Evolutionary conservation across 2,888 invertebrate species (phyloP), one percentile per base, ranked within the genome.

Genomic region (Nemurella pictetii): DNA sequence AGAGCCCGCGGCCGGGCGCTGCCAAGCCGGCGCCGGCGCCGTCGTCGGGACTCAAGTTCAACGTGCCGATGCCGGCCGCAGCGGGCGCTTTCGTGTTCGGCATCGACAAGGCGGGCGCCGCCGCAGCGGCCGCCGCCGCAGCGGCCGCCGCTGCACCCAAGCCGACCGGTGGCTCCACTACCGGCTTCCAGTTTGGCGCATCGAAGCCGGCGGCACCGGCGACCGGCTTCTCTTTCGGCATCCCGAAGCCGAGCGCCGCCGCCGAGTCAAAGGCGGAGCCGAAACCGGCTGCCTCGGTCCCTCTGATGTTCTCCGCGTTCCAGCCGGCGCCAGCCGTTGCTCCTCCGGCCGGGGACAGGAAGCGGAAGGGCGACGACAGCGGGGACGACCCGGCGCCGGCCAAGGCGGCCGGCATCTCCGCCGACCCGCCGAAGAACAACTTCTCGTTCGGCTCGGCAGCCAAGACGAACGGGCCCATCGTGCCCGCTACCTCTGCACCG

Each of bases 1-100:
- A 92, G 86, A 91, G 92, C 83, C 88, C 90, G 0, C 93, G 92
- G 88, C 92, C 92, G 0, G 91, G 91, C 84, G 27, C 55, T 72
- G 86, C 88, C 0, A 86, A 87, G 9, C 87, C 84, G 85, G 29
- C 84, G n/a, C 25, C 85, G 26, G 25, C 26, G 2, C 27, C 86
- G 12, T 3, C 75, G 1, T 28, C 78, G 30, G 83, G 77, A 25
- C 80, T 77, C 15, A 85, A 84, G 32, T 86, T 85, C 35, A 86
- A 84, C 26, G 78, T 83, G 26, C 25, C 75, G 29, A 84, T 85
- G 0, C 84, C 86, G 30, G 82, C 86, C 20, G 86, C 88, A 30
- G 87, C 88, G 36, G 87, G 88, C 36, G 88, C 87, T 27, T 91
- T 92, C 86, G 91, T 90, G 87, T 92, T 93, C 88, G 93, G 92